Evolutionary conservation across 2,888 invertebrate genomes (phyloP).

Genomic region (Drosophila emarginata): DNA sequence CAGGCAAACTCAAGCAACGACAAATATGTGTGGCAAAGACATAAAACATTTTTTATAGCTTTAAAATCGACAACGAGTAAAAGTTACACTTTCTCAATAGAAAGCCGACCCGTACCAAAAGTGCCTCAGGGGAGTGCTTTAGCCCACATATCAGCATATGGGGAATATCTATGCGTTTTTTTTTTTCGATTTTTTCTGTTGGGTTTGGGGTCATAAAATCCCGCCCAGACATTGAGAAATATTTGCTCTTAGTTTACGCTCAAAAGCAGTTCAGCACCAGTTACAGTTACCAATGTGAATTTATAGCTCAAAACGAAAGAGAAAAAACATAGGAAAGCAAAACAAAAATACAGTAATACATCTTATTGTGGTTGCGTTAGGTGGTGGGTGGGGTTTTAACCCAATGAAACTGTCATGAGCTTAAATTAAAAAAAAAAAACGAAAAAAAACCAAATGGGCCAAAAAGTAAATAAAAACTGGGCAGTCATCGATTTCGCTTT

Average conservation of each 20-base stretch:
- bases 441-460: constrained; percentile 63
- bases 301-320: too few relatives aligned
- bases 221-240: constrained; percentile 26
- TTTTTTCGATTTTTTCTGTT: constrained; percentile 47
- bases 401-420: constrained; percentile 63
- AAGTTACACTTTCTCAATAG: constrained; percentile 76
- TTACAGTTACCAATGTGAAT: constrained; percentile 51
- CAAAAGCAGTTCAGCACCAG: constrained; percentile 39
- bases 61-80: constrained; percentile 71
- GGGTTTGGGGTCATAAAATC: constrained; percentile 61
- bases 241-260: constrained; percentile 10
- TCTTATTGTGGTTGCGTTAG: constrained; percentile 39
- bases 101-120: constrained; percentile 46
- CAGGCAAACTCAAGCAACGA: not conserved
- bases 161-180: constrained; percentile 22
- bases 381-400: constrained; percentile 14
- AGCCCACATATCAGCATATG: constrained; percentile 12
- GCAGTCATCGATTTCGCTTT: constrained; percentile 54
- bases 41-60: constrained; percentile 78
- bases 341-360: constrained; percentile 57
- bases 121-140: constrained; percentile 63
- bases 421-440: constrained; percentile 30
- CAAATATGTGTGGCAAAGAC: constrained; percentile 52
- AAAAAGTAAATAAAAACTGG: constrained; percentile 68
- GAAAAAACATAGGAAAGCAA: constrained; percentile 13